Evolutionary conservation across 1,140 invertebrate genomes (phyloP), one percentile per base, ranked within the genome.

Genomic region (Lasioglossum baleicum): DNA sequence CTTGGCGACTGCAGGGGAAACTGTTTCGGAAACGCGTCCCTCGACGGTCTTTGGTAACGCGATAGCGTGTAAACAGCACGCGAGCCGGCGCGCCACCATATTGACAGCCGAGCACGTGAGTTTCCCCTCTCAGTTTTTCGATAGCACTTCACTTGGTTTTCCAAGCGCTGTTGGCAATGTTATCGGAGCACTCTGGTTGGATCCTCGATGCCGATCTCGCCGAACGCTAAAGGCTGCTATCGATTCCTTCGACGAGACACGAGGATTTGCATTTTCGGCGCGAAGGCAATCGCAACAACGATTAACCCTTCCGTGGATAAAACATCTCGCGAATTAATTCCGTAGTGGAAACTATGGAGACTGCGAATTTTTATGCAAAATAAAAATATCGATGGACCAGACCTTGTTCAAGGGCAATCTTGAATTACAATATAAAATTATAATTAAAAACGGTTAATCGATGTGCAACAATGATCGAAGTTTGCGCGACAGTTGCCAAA

Each of bases 31-130:
- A n/a, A 15, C 26, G 42, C 35, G 7, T 31, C 13, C 1, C 10
- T 51, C 48, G n/a, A 71, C 58, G 69, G 70, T 26, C 60, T 22
- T 8, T n/a, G n/a, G 35, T 44, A 53, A 75, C n/a, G 13, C 75
- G 77, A 87, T 75, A 80, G 53, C 64, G 63, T 75, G 81, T 86
- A 86, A 86, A 87, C 77, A 63, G 67, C 73, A 56, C 83, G 78
- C 81, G 74, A 80, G 84, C 66, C 83, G 80, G 80, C 65, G 72
- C 60, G 64, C n/a, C 81, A 73, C 58, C 75, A 86, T 87, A 86
- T 81, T 86, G 81, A 83, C 81, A 83, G 74, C 68, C 77, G 75
- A 75, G 70, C 85, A 83, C 83, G 84, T 81, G 84, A 81, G 85
- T 71, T 75, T 48, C 44, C 60, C 68, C 76, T 61, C 42, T 51